Percentiles rank a stretch among this genome's conserved stretches.
phyloP scores from a whole-genome alignment of 2,113 vertebrate species.

The Helogale parvula region DNA sequence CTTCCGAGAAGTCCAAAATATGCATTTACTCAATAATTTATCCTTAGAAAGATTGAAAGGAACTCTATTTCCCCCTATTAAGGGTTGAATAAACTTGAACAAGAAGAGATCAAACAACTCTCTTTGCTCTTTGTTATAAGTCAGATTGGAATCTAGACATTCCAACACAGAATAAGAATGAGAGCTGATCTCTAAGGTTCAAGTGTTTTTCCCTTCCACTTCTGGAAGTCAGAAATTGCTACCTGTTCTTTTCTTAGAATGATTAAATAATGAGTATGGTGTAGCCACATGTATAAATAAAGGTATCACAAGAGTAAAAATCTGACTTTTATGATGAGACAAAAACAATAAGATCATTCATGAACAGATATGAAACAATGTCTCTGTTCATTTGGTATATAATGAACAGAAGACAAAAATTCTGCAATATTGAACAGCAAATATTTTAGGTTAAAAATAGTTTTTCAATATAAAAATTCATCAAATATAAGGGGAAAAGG shows the following conservation, averaged over 20 bases:
- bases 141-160: not conserved
- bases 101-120: conserved; percentile 29
- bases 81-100: conserved; percentile 24
- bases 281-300: not conserved
- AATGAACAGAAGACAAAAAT: not conserved
- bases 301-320: not conserved
- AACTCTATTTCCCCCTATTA: not conserved
- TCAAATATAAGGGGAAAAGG: not conserved
- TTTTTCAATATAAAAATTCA: not conserved
- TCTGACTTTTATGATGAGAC: not conserved
- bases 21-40: not conserved
- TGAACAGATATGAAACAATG: not conserved
- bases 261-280: not conserved
- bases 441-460: not conserved
- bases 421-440: not conserved
- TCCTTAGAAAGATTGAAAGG: conserved; percentile 2
- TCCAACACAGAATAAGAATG: not conserved
- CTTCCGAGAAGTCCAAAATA: not conserved
- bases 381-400: not conserved
- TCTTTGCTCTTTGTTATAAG: not conserved
- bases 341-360: not conserved
- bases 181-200: not conserved
- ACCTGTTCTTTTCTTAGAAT: not conserved
- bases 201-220: not conserved
- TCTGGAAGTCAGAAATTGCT: conserved; percentile 16